Evolutionary conservation across 1,140 invertebrate genomes (phyloP), one percentile per base, ranked within the genome.

Genomic region (Drosophila micromelanica): DNA sequence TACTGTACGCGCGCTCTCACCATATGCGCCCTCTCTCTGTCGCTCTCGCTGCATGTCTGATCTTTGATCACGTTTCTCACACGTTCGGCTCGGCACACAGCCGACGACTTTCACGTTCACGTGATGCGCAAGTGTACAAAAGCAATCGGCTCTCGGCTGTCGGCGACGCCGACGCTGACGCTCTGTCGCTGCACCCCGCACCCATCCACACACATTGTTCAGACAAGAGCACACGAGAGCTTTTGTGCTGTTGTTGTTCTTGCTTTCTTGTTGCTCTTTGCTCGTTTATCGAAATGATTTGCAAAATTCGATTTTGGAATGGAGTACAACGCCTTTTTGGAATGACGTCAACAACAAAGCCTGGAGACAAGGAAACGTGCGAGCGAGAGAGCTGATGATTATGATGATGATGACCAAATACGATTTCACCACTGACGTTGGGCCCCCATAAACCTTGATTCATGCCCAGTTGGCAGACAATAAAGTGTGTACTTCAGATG

Each of bases 11-110:
- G n/a, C 32, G 9, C 20, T 37, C 23, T 11, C 11, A 17, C 4
- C 7, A 27, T 9, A 11, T 13, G 11, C 32, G 13, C 12, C 0
- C 40, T 7, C 32, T 12, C 27, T 51, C 55, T 51, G 15, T 12
- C 48, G 13, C 38, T 38, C 55, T 35, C 38, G 30, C 3, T 35
- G 2, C n/a, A 5, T 49, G 42, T 43, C 57, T 79, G 87, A 90
- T 82, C 86, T 90, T 86, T 86, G 87, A 90, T 90, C 87, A 90
- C 87, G 87, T 90, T 90, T 90, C 78, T 64, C 79, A 80, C 87
- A 90, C 87, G 85, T 78, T 78, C 67, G 56, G 63, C 61, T 74
- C 82, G 82, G 74, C 75, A 56, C 72, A 65, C 74, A 76, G 68
- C 63, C 84, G 79, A 82, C 72, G 64, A 75, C 72, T 63, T 45